Conservation (phyloP, 2,113 vertebrate species). For the Rutilus rutilus region DNA sequence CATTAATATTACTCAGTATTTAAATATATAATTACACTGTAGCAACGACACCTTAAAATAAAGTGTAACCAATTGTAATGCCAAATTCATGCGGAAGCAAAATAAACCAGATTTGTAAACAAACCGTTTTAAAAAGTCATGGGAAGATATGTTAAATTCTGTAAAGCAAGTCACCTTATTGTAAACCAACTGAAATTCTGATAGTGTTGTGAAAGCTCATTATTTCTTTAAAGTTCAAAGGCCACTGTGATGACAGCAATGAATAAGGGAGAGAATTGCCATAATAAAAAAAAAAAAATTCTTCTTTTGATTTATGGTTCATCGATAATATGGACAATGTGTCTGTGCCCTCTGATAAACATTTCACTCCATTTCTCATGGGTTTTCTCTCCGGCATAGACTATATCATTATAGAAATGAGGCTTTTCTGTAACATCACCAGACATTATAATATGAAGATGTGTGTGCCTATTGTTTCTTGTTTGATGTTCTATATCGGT, state of each 20-base stretch:
- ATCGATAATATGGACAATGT: slow-evolving; percentile 72
- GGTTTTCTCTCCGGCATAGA: slow-evolving; percentile 62
- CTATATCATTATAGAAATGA: slow-evolving; percentile 60
- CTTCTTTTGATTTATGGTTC: slow-evolving; percentile 70
- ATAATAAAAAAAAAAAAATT: slow-evolving; percentile 65
- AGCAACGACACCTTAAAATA: too few species aligned
- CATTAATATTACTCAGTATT: too few species aligned
- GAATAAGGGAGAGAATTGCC: slow-evolving; percentile 46
- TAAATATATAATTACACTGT: too few species aligned
- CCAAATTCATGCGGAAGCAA: background rate
- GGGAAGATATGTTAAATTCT: background rate
- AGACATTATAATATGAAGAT: slow-evolving; percentile 18
- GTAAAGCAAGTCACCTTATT: background rate
- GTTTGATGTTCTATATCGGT: background rate
- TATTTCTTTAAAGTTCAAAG: slow-evolving; percentile 4
- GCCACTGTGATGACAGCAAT: background rate
- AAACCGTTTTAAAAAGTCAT: background rate
- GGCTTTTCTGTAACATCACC: background rate
- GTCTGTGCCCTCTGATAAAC: slow-evolving; percentile 74
- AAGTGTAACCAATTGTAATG: background rate
- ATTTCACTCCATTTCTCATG: slow-evolving; percentile 64
- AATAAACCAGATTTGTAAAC: background rate
- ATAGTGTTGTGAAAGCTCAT: slow-evolving; percentile 8
- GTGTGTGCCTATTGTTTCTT: background rate
- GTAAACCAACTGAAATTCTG: background rate